These are phyloP conservation scores for Enteromius afrohamiltoni DNA, from an alignment of 2,797 vertebrate genomes.

Conservation along the genomic window DNA sequence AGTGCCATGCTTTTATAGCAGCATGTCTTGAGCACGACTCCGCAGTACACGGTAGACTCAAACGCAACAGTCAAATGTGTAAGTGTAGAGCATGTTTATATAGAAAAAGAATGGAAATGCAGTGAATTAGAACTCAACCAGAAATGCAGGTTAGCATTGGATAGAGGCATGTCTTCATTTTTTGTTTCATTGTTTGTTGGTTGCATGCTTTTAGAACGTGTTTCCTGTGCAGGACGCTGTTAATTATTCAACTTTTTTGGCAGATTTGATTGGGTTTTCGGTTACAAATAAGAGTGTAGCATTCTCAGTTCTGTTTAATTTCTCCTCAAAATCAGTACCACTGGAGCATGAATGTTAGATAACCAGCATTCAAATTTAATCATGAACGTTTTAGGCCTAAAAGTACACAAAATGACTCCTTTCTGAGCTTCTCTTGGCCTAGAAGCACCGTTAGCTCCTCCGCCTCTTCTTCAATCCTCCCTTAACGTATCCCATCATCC, in stretches of 20 bases:
- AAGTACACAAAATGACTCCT: background rate
- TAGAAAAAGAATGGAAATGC: background rate
- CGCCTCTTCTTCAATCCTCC: constrained; percentile 8
- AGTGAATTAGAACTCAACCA: background rate
- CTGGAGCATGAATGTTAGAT: no score
- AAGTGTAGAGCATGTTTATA: background rate
- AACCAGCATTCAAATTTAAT: background rate
- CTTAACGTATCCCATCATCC: constrained; percentile 40
- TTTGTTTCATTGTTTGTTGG: background rate
- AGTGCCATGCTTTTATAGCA: background rate
- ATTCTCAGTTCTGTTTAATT: background rate
- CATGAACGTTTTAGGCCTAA: background rate
- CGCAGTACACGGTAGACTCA: background rate
- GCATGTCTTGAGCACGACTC: background rate
- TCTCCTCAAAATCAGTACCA: background rate
- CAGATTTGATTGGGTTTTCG: background rate
- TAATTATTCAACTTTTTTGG: background rate
- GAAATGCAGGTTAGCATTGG: background rate
- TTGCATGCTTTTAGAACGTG: background rate
- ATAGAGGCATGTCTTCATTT: background rate
- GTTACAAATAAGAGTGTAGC: background rate
- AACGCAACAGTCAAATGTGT: background rate
- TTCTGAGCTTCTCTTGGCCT: background rate
- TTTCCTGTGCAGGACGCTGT: background rate
- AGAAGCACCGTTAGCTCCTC: constrained; percentile 25